phyloP scores from a whole-genome alignment of 2,888 invertebrate species.

The Tenthredo distinguenda region DNA sequence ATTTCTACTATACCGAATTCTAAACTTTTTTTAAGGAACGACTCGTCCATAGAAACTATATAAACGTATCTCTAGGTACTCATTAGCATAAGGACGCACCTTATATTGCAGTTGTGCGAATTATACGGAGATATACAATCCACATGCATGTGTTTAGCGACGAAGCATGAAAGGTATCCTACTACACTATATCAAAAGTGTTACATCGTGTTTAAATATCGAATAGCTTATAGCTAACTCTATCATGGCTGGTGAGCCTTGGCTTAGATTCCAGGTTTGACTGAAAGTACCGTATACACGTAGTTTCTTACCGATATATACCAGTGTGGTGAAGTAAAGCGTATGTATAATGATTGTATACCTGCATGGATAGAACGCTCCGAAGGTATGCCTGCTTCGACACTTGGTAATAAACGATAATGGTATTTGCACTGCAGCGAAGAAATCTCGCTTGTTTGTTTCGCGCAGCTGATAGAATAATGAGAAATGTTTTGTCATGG shows the following conservation, averaged over 20 bases:
- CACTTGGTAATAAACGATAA: conserved; percentile 62
- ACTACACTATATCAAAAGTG: conserved; percentile 26
- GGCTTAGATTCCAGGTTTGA: conserved; percentile 70
- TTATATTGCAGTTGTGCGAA: neutral
- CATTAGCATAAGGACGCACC: neutral
- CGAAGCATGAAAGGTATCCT: neutral
- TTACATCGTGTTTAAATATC: conserved; percentile 43
- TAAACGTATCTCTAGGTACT: too few species aligned
- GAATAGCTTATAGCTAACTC: conserved; percentile 10
- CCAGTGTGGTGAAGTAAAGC: neutral
- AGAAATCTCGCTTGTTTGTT: neutral
- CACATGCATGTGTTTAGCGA: neutral
- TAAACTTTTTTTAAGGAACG: neutral
- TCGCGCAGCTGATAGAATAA: neutral
- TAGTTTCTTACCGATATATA: conserved; percentile 20
- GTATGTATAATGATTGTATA: neutral
- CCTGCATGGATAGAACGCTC: neutral
- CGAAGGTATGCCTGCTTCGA: conserved; percentile 48
- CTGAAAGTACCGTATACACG: conserved; percentile 54
- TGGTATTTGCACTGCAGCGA: conserved; percentile 58
- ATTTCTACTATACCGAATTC: neutral
- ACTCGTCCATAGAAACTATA: conserved; percentile 9
- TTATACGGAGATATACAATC: neutral
- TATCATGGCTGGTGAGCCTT: conserved; percentile 63
- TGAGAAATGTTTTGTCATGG: neutral